Evolutionary conservation across 2,888 invertebrate species (phyloP), one percentile per base, ranked within the genome.

Genomic region (Tineola bisselliella): DNA sequence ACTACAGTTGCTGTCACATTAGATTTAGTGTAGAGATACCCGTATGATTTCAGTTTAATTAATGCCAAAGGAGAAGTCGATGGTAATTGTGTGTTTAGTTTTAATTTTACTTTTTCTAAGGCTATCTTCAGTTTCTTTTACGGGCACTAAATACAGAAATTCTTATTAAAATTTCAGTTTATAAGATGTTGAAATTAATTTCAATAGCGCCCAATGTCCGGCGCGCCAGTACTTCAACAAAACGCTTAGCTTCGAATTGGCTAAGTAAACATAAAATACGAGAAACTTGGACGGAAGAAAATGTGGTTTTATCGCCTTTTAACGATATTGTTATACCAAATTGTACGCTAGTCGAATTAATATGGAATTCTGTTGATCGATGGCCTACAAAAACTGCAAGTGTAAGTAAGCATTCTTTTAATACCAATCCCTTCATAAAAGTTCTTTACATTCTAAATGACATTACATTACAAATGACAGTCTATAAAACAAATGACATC

Each of bases 301-400:
- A 67, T 11, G 65, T 74, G 0, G 70, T 75, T 0, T 68, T 62
- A 3, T 93, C 81, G 0, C 86, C 86, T 0, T 88, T 70, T 62
- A 78, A 81, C 10, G 77, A 88, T 44, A 69, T 89, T 1, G 68
- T 73, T 0, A 70, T 88, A 60, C 88, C 88, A 0, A 82, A 89
- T 63, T 63, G 80, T 12, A 81, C 88, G 0, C 63, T 91, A 52
- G 79, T 89, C 61, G 88, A 91, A 65, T 88, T 84, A 64, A 70
- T 91, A 11, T 92, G 90, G 88, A 70, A 70, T 11, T 76, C 89
- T 68, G 68, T 90, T 33, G 87, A 89, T 25, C 88, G 84, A 69
- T 92, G 91, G 91, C 80, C 88, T 12, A 81, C 88, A 31, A 87
- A 87, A 69, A 87, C 84, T 3, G 92, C 92, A 25, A 65, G 87